phyloP scores from a whole-genome alignment of 2,888 invertebrate genomes.

The Orgyia antiqua region DNA sequence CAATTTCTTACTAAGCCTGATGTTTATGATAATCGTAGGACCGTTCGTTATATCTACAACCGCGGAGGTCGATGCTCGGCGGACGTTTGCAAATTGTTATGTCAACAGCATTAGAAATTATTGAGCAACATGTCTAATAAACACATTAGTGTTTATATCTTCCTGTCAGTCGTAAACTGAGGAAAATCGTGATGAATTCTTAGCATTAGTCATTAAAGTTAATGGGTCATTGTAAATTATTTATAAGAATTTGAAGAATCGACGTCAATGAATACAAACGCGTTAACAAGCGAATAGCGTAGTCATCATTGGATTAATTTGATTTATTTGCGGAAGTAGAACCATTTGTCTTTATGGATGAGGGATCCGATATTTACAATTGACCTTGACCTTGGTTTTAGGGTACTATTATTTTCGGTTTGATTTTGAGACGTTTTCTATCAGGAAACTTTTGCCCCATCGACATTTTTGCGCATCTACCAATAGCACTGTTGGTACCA shows the following conservation, averaged over 20 bases:
- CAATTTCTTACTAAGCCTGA: constrained; percentile 4
- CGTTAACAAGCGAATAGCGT: too few relatives aligned
- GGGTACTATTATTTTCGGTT: too few relatives aligned
- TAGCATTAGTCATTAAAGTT: background rate
- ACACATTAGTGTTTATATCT: constrained; percentile 2
- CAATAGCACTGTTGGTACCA: too few relatives aligned
- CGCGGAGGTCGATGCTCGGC: constrained; percentile 1
- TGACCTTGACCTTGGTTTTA: too few relatives aligned
- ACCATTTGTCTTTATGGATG: too few relatives aligned
- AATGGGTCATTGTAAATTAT: constrained; percentile 3
- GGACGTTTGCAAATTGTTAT: constrained; percentile 7
- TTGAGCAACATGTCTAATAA: constrained; percentile 3
- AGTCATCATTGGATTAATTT: too few relatives aligned
- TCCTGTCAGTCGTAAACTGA: constrained; percentile 6
- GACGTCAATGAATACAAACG: too few relatives aligned
- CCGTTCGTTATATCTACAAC: constrained; percentile 4
- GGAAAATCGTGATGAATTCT: constrained; percentile 3
- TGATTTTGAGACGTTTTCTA: too few relatives aligned
- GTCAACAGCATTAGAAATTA: constrained; percentile 6
- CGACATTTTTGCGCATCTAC: too few relatives aligned
- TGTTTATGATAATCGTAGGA: constrained; percentile 9
- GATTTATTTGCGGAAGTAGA: too few relatives aligned
- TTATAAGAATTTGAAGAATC: background rate
- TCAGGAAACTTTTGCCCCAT: too few relatives aligned
- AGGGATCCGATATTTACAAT: too few relatives aligned